These are phyloP conservation scores for Prorops nasuta DNA, from an alignment of 1,140 invertebrate species.

Conservation along the genomic window DNA sequence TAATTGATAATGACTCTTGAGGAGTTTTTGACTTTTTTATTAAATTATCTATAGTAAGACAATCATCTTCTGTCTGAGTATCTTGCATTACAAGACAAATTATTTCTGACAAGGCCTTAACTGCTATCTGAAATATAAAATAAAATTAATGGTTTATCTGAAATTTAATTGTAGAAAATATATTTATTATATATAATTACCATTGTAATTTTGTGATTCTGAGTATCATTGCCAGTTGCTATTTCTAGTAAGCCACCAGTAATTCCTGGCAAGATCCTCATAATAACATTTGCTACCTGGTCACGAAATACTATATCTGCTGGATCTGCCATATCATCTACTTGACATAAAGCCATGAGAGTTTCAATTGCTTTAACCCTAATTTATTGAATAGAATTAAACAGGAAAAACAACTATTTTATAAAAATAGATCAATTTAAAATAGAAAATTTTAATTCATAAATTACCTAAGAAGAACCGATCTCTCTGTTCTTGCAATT, in stretches of 20 bases:
- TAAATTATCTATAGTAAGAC: neutral
- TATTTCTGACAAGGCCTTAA: conserved; percentile 54
- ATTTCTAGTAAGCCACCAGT: conserved; percentile 60
- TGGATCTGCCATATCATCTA: conserved; percentile 50
- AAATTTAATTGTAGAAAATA: conserved; percentile 13
- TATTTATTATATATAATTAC: conserved; percentile 41
- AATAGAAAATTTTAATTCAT: conserved; percentile 12
- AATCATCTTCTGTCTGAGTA: conserved; percentile 20
- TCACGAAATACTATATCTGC: conserved; percentile 47
- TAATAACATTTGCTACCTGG: conserved; percentile 60
- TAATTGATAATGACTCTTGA: conserved; percentile 10
- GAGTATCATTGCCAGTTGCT: conserved; percentile 57
- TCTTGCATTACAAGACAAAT: conserved; percentile 56
- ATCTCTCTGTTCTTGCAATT: conserved; percentile 62
- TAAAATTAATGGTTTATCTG: conserved; percentile 4
- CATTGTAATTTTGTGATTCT: conserved; percentile 62
- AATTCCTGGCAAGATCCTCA: conserved; percentile 66
- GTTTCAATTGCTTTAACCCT: conserved; percentile 61
- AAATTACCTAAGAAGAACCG: conserved; percentile 57
- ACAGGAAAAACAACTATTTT: conserved; percentile 11
- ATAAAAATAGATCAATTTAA: conserved; percentile 17
- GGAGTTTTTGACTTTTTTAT: neutral
- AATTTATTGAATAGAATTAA: neutral
- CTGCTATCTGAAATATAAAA: conserved; percentile 48
- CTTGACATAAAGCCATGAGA: conserved; percentile 59